These are phyloP conservation scores for Alloscopus bannaensis DNA, from an alignment of 2,888 invertebrate species.

Conservation along the genomic window DNA sequence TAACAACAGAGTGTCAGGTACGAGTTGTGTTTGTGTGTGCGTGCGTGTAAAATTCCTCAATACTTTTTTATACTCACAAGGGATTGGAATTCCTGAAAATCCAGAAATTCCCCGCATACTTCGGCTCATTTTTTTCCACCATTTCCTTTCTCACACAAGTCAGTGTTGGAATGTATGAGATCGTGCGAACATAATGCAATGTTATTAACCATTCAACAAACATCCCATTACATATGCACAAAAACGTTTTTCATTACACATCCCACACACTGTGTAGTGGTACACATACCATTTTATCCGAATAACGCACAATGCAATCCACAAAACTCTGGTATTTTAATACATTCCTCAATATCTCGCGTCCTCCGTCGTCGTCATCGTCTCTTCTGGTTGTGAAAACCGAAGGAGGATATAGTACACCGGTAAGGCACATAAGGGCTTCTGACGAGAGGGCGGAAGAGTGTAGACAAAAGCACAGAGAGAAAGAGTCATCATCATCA, in stretches of 20 bases:
- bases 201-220: constrained; percentile 31
- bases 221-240: constrained; percentile 9
- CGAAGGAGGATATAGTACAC: constrained; percentile 38
- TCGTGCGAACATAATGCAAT: constrained; percentile 45
- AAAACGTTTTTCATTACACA: no score
- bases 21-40: no score
- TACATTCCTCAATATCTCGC: no score
- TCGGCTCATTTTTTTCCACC: constrained; percentile 39
- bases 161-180: constrained; percentile 51
- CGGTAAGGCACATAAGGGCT: constrained; percentile 44
- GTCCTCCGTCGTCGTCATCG: constrained; percentile 24
- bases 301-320: constrained; percentile 26
- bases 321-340: constrained; percentile 50
- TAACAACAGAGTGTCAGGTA: no score
- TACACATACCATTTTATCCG: constrained; percentile 38
- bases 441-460: neutral
- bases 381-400: constrained; percentile 37
- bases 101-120: constrained; percentile 55
- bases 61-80: constrained; percentile 29
- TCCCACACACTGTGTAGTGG: neutral
- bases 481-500: constrained; percentile 33
- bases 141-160: constrained; percentile 45
- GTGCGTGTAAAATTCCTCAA: constrained; percentile 33
- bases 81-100: constrained; percentile 57
- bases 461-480: constrained; percentile 24